Base-by-base conservation (phyloP, 2,888 invertebrate genomes). In the Odontomyia ornata region DNA sequence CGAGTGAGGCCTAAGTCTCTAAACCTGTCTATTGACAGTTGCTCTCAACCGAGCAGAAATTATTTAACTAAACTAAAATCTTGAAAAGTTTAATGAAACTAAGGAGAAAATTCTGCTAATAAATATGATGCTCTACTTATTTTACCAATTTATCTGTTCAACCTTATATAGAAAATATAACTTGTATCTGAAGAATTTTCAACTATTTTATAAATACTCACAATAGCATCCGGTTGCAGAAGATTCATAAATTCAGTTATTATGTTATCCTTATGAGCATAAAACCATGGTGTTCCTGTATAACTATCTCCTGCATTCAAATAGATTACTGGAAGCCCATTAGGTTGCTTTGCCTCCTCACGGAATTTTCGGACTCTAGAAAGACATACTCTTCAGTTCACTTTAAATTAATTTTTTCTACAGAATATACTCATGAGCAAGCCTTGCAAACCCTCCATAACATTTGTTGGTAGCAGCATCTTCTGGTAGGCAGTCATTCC, bases 231-330 rank as follows among this genome's bases (percentile, higher is more conserved):
- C 0, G 97, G 95, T 76, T 90, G 87, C n/a, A 97, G 85, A 18
- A 90, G 88, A 83, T 96, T 95, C 79, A 96, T 88, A 83, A 97
- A 94, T 75, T 91, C 91, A 0, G 93, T 89, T 0, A 94, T 93
- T 7, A 95, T 93, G 81, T 90, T 89, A 90, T 94, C 94, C 82
- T 93, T 94, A 87, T 93, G 94, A 9, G 94, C 87, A 5, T 92
- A 92, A 87, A 93, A 97, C 94, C 95, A 97, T 0, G 93, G 89
- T 0, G 95, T 94, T 0, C 97, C 97, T 0, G 95, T 95, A 85
- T 93, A 98, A 0, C 95, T 95, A 85, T 98, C 97, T 0, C 97
- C 97, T 0, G 95, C 97, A 83, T 97, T 96, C 18, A 98, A 88
- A 83, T 95, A 95, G 3, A 97, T 83, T 0, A 93, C 92, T 0